Conservation (phyloP, 2,797 vertebrate genomes). For the Limosa lapponica region DNA sequence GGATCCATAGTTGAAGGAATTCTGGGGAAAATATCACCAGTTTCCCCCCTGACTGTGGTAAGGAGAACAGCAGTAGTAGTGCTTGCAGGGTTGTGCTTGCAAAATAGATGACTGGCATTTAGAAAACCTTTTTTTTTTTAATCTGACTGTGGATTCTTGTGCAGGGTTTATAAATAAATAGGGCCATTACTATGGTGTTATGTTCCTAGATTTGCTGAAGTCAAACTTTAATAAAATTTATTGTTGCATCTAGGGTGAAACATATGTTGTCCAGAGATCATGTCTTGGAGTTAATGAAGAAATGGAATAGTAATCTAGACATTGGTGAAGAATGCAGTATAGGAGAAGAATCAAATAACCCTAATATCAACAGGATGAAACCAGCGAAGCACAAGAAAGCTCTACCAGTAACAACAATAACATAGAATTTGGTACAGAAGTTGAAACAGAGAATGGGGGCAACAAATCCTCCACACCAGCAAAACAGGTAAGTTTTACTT, state of each 20-base stretch:
- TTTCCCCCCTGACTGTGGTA: neutral
- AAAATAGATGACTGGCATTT: neutral
- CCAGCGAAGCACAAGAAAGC: neutral
- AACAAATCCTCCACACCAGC: constrained; percentile 40
- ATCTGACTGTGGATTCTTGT: neutral
- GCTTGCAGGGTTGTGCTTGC: neutral
- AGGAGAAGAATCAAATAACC: neutral
- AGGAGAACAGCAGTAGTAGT: neutral
- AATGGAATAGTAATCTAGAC: constrained; percentile 74
- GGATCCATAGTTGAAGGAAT: neutral
- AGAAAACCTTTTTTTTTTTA: neutral
- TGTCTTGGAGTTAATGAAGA: constrained; percentile 86
- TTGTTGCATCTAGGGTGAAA: constrained; percentile 80
- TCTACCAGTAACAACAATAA: constrained; percentile 35
- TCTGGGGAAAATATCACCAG: neutral
- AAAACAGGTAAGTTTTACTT: constrained; percentile 42
- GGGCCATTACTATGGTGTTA: neutral
- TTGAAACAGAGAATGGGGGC: constrained; percentile 45
- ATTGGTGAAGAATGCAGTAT: constrained; percentile 27
- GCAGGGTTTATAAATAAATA: neutral
- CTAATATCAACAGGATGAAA: neutral
- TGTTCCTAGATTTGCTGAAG: neutral
- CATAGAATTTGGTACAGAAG: neutral
- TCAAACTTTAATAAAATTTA: neutral
- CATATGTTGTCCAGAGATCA: constrained; percentile 67